A percentile compares a stretch with the other conserved stretches of the same genome.
Conservation (phyloP, 2,888 invertebrate species). For the Orthosia incerta region DNA sequence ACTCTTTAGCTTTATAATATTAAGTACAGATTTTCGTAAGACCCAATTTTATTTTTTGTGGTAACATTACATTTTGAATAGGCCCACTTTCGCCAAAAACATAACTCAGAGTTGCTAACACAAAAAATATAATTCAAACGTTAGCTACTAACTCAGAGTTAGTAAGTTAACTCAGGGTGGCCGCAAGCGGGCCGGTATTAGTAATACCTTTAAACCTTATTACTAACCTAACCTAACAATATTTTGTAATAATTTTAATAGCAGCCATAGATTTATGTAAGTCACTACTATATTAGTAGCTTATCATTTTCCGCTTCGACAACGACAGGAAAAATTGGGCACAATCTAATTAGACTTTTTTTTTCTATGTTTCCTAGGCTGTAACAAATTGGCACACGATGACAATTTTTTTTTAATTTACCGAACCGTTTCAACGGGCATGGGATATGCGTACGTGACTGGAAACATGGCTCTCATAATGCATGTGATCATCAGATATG, state of each 20-base stretch:
- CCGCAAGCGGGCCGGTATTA: too few species aligned
- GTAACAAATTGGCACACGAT: background rate
- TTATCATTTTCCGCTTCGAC: conserved; percentile 2
- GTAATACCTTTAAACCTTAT: too few species aligned
- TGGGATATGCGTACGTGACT: conserved; percentile 46
- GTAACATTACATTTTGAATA: too few species aligned
- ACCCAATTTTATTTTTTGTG: too few species aligned
- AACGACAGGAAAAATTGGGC: background rate
- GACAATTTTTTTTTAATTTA: background rate
- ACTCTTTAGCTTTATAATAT: too few species aligned
- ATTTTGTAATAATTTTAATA: background rate
- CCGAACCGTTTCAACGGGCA: background rate
- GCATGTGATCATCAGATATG: conserved; percentile 26
- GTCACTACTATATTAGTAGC: background rate
- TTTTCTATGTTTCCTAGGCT: background rate
- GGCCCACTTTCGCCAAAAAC: too few species aligned
- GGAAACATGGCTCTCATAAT: conserved; percentile 13
- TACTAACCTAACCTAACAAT: background rate
- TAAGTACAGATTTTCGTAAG: too few species aligned
- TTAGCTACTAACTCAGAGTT: too few species aligned
- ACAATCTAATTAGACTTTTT: background rate
- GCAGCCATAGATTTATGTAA: too few species aligned
- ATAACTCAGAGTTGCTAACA: too few species aligned
- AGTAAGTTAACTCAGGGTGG: too few species aligned
- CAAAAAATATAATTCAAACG: too few species aligned